Evolutionary conservation across 2,888 invertebrate species (phyloP).

Genomic region (Maniola hyperantus): DNA sequence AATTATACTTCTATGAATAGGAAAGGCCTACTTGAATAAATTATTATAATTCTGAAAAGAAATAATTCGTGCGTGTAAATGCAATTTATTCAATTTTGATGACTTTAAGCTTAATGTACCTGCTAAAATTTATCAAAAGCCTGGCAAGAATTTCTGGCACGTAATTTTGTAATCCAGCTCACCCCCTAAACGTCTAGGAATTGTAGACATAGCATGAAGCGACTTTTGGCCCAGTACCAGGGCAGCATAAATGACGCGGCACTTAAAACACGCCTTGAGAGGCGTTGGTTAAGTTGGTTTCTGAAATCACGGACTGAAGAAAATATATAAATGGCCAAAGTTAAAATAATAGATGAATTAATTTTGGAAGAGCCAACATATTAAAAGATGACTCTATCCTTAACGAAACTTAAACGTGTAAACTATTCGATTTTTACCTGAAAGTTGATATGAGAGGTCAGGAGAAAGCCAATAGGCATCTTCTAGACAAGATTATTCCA

Average conservation of each 20-base stretch:
- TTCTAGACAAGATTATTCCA: too few relatives aligned
- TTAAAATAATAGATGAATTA: not conserved
- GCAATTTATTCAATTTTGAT: not conserved
- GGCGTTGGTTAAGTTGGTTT: conserved; percentile 16
- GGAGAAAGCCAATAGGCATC: too few relatives aligned
- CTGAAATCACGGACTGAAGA: not conserved
- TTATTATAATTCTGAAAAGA: too few relatives aligned
- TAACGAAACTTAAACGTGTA: too few relatives aligned
- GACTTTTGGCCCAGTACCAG: conserved; percentile 21
- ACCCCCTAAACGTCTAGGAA: not conserved
- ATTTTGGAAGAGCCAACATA: not conserved
- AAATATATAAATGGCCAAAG: too few relatives aligned
- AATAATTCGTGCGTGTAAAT: too few relatives aligned
- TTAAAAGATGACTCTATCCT: not conserved
- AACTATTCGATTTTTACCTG: too few relatives aligned
- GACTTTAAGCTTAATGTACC: not conserved
- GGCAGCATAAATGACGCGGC: conserved; percentile 20
- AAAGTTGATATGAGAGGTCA: too few relatives aligned
- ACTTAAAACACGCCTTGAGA: conserved; percentile 24
- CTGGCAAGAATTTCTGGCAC: not conserved
- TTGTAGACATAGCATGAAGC: conserved; percentile 13
- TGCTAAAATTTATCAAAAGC: not conserved
- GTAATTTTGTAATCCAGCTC: conserved; percentile 11
- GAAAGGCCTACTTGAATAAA: too few relatives aligned
- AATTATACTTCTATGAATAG: too few relatives aligned